Evolutionary conservation across 1,140 invertebrate species (phyloP), one percentile per base, ranked within the genome.

Genomic region (Orussus abietinus): DNA sequence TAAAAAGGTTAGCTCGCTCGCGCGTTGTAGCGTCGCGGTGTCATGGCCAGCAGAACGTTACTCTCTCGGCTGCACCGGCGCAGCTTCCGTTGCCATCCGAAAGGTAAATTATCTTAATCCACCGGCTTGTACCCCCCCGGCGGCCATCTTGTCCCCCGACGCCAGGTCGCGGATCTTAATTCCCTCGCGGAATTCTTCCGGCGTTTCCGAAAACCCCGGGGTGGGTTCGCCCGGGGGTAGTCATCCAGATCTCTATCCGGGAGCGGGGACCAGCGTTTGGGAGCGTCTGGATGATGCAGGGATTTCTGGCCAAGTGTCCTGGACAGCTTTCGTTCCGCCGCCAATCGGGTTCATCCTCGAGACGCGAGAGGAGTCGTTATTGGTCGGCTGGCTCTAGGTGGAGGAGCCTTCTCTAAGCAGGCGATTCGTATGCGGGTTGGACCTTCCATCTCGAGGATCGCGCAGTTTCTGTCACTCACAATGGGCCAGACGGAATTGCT

Each of bases 381-480:
- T 61, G 55, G 59, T 57, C 55, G 52, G 55, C 61, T 60, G 48
- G 53, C n/a, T n/a, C 53, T 53, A 42, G 52, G 51, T 55, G 54
- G 55, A 55, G 45, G 45, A 46, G 47, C 54, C n/a, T n/a, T n/a
- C n/a, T n/a, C 53, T 65, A 71, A 71, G 59, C 55, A 71, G 68
- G 66, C 47, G 58, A 69, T 69, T 71, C 68, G 68, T 68, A 71
- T 69, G 68, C 68, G 46, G 53, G 53, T 58, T 55, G 64, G 64
- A 64, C 61, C 62, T 71, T 68, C 60, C 62, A 68, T 71, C 68
- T 65, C 57, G 47, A 38, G 46, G 53, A 67, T 65, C 60, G 59
- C 55, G 45, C 58, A 53, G 45, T 66, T 69, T 69, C 62, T 68
- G 66, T 69, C 68, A 71, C 66, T 69, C 68, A 69, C 63, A 69